Percentiles rank a stretch among this genome's conserved stretches.
These are phyloP conservation scores for Drosophila ambigua DNA, from an alignment of 1,140 invertebrate genomes.

Conservation along the genomic window DNA sequence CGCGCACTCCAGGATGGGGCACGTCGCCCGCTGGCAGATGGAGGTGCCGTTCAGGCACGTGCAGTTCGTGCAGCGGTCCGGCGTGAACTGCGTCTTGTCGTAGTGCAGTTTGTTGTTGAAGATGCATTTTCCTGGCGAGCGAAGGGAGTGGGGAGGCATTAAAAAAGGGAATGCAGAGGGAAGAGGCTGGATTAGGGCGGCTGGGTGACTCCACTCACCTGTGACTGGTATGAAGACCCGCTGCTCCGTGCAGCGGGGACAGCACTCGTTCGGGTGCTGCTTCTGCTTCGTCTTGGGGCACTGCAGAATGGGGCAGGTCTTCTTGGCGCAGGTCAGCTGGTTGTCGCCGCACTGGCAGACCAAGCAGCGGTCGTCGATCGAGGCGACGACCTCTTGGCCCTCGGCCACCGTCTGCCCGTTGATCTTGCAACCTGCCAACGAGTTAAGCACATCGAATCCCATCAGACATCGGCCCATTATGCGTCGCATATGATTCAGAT, in stretches of 20 bases:
- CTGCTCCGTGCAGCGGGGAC: slow-evolving; percentile 91
- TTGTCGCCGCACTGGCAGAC: slow-evolving; percentile 92
- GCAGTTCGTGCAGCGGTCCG: slow-evolving; percentile 93
- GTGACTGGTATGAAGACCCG: slow-evolving; percentile 84
- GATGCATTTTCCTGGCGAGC: slow-evolving; percentile 86
- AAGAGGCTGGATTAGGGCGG: background rate
- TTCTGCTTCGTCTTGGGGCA: slow-evolving; percentile 89
- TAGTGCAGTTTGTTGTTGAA: slow-evolving; percentile 87
- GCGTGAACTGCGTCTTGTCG: slow-evolving; percentile 78
- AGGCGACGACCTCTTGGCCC: slow-evolving; percentile 90
- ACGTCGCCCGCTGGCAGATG: slow-evolving; percentile 90
- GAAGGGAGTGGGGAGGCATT: slow-evolving; percentile 5
- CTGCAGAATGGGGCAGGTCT: slow-evolving; percentile 92
- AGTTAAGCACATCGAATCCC: slow-evolving; percentile 22
- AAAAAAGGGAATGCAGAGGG: too few relatives aligned
- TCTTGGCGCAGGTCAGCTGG: slow-evolving; percentile 91
- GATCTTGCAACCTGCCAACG: slow-evolving; percentile 88
- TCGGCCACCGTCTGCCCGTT: slow-evolving; percentile 88
- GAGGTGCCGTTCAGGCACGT: slow-evolving; percentile 91
- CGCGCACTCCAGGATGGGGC: slow-evolving; percentile 92
- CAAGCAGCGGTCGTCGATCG: slow-evolving; percentile 92
- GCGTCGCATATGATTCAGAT: slow-evolving; percentile 44
- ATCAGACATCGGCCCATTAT: slow-evolving; percentile 18
- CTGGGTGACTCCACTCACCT: slow-evolving; percentile 77
- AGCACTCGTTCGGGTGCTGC: slow-evolving; percentile 90